Evolutionary conservation across 2,113 vertebrate species (phyloP), one percentile per base, ranked within the genome.

Genomic region (Struthio camelus): DNA sequence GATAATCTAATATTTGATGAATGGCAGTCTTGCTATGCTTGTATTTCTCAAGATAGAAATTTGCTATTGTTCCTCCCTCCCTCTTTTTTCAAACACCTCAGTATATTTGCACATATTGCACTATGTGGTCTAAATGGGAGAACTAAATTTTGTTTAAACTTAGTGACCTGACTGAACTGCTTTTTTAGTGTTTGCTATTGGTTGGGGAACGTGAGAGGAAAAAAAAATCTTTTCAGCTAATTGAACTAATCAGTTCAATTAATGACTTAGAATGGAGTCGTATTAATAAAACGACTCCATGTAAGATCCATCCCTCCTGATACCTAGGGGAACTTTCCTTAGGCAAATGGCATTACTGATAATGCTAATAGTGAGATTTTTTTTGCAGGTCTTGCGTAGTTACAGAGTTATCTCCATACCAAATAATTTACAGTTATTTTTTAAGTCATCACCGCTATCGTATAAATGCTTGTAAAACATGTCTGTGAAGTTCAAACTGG

Each of bases 361-460:
- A 94, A 72, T 27, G 44, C 24, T 61, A 28, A 59, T 84, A 91
- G 30, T 54, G 22, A 79, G 25, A 80, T 64, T 87, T 90, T 90
- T 48, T 80, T 44, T 83, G 42, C 50, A 30, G 32, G 53, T 59
- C 38, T 75, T 44, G 22, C 24, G 59, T 6, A 72, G 32, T 54
- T 85, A 54, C 24, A 65, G 5, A 72, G 32, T 54, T 85, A 54
- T 56, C 24, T 42, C 44, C 5, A 42, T 64, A 85, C 14, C 58
- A 87, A 25, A 76, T 51, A 67, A 79, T 59, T 59, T 59, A 54
- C 32, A 64, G 32, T 27, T 79, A 67, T 50, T 71, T 94, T 59
- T 82, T 14, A 94, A 87, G 44, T 40, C 62, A 86, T 61, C 34
- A 78, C 42, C 58, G 24, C 4, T 53, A 50, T n/a, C 66, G 54